Conservation (phyloP, 2,888 invertebrate species). For the Papilio demoleus region DNA sequence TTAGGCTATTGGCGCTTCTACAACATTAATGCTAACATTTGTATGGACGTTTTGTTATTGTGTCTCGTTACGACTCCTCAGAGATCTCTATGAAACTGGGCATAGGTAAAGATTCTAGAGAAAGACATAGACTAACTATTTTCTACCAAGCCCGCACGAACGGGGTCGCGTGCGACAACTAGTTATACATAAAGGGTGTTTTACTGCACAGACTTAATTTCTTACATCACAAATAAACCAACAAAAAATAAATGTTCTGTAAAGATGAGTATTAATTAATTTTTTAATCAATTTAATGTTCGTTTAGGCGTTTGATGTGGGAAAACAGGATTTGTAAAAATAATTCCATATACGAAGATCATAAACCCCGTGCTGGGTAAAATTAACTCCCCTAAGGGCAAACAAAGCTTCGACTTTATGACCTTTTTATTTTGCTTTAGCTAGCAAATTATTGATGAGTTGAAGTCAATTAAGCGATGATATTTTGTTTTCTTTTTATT, state of each 20-base stretch:
- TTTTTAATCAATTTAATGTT: slow-evolving; percentile 25
- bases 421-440: slow-evolving; percentile 39
- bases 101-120: too few relatives aligned
- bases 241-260: neutral
- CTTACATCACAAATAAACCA: too few relatives aligned
- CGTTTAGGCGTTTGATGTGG: slow-evolving; percentile 29
- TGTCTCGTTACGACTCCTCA: too few relatives aligned
- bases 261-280: slow-evolving; percentile 19
- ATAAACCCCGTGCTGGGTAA: slow-evolving; percentile 38
- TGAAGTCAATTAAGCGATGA: slow-evolving; percentile 27
- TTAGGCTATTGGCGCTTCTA: too few relatives aligned
- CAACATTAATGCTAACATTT: too few relatives aligned
- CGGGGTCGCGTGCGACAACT: too few relatives aligned
- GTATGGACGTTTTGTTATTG: too few relatives aligned
- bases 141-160: too few relatives aligned
- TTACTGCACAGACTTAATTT: too few relatives aligned
- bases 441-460: slow-evolving; percentile 41
- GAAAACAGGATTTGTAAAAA: slow-evolving; percentile 33
- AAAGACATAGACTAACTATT: too few relatives aligned
- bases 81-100: too few relatives aligned
- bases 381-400: slow-evolving; percentile 38
- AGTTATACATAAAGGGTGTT: too few relatives aligned
- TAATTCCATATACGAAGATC: slow-evolving; percentile 37
- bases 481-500: neutral
- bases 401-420: slow-evolving; percentile 37